Base-by-base conservation (phyloP, 2,113 vertebrate species). In the Panurus biarmicus region DNA sequence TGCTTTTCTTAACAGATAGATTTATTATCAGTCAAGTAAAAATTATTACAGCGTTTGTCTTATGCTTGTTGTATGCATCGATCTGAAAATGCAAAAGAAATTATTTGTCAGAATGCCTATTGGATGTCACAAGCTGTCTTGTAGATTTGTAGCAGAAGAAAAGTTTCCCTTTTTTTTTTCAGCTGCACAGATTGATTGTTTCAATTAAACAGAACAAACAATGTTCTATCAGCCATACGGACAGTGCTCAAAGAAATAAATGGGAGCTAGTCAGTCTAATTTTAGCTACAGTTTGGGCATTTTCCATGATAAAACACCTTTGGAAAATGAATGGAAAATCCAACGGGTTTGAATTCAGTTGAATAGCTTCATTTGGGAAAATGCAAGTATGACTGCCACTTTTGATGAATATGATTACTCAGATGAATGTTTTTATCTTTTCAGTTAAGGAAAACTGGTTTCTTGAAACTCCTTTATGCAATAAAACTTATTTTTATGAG, bases 11-110 rank as follows among this genome's bases (percentile, higher is more conserved):
- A 57, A 78, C 80, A 93, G 58, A 80, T 86, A 58, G 81, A 95
- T 96, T 96, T 96, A 94, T 76, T 94, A 85, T 87, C 66, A 54
- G 74, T 94, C 69, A 40, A 76, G 66, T 62, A 48, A 88, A 85
- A 95, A 87, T 85, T 56, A 87, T 85, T 84, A 56, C 38, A 60
- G 28, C 48, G 10, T 93, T 95, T 83, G 14, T 73, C 45, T 91
- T 67, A 5, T 7, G 45, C 67, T 89, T 47, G 69, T 85, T 65
- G 66, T 40, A 21, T 33, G 70, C 54, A 28, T 78, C 22, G 31
- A 57, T 90, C 91, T 61, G 57, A 60, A 90, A 85, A 84, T 5
- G 45, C n/a, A 23, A 33, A 87, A 95, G 40, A 50, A 93, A 78
- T 89, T 24, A 89, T 89, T 89, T 95, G 77, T 92, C 80, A 75